Base-by-base conservation (phyloP, 2,797 vertebrate species). In the Synaphobranchus kaupii region DNA sequence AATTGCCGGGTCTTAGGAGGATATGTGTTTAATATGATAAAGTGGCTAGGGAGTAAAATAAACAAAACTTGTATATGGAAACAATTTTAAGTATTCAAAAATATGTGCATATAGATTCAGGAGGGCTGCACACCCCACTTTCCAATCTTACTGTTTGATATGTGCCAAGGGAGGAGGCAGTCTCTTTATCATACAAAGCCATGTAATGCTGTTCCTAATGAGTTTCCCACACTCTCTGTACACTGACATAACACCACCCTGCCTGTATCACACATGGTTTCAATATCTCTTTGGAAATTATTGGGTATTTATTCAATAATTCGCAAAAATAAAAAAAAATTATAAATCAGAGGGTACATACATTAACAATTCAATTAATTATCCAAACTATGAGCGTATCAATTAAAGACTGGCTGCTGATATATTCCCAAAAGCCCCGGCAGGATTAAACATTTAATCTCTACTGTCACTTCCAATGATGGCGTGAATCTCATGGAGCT, bases 401-500 rank as follows among this genome's bases (percentile, higher is more conserved):
- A 96, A 97, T 97, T 97, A 96, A 97, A 96, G 96, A 95, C 90
- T 91, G 90, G 93, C 93, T 95, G 93, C 95, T 95, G 92, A 92
- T 91, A 92, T 73, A 90, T 94, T 95, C 95, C 95, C 95, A 94
- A 90, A 94, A 96, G 95, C 95, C 95, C 95, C 90, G 88, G 90
- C 81, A 94, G 94, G 96, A 98, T 97, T 97, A 97, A 96, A 96
- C 95, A 91, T 91, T 92, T 96, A 97, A 97, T 96, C 95, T 93
- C 93, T 95, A 94, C 95, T 96, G 97, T 97, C 96, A 95, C 95
- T 96, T 97, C 95, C 96, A 96, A 97, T 96, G 96, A 94, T 93
- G 93, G 90, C 92, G 87, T 89, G 94, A 95, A 93, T 92, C 95
- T 96, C 96, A 95, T 91, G 90, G 92, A 93, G 93, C 96, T 96